Evolutionary conservation across 2,113 vertebrate genomes (phyloP).

Genomic region (Tiliqua scincoides): DNA sequence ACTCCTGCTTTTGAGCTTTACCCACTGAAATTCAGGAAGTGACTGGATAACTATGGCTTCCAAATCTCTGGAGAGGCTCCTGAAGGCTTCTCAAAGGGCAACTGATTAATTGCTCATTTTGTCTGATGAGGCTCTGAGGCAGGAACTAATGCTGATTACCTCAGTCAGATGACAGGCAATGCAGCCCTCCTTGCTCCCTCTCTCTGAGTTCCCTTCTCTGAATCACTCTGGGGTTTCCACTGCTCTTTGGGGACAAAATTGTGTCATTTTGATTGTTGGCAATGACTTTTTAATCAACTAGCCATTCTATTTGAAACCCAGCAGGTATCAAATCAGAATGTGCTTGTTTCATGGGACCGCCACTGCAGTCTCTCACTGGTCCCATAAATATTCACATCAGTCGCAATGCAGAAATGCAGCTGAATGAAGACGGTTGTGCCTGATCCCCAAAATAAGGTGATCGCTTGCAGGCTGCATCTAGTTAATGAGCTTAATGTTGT

Average conservation of each 20-base stretch:
- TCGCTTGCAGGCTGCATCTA: neutral
- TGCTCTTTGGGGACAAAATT: conserved; percentile 46
- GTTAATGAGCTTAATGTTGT: neutral
- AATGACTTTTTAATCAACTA: conserved; percentile 58
- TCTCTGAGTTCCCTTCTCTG: conserved; percentile 23
- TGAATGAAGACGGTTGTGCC: conserved; percentile 45
- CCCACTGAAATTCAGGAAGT: neutral
- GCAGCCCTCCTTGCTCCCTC: conserved; percentile 44
- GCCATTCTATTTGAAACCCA: conserved; percentile 39
- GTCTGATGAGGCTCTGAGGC: conserved; percentile 37
- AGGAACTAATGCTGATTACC: conserved; percentile 63
- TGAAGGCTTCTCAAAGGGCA: conserved; percentile 49
- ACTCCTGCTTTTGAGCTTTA: neutral
- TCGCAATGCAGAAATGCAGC: conserved; percentile 51
- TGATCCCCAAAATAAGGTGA: neutral
- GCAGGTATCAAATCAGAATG: conserved; percentile 60
- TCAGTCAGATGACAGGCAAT: conserved; percentile 59
- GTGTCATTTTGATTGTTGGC: conserved; percentile 53
- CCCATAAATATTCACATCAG: conserved; percentile 13
- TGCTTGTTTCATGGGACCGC: conserved; percentile 48
- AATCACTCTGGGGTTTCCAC: conserved; percentile 66
- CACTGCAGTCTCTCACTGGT: conserved; percentile 23
- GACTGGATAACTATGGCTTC: conserved; percentile 54
- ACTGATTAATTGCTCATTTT: conserved; percentile 55
- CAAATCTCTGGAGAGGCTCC: conserved; percentile 61